phyloP scores from a whole-genome alignment of 2,113 vertebrate genomes.

The Psilopsiagon aurifrons region DNA sequence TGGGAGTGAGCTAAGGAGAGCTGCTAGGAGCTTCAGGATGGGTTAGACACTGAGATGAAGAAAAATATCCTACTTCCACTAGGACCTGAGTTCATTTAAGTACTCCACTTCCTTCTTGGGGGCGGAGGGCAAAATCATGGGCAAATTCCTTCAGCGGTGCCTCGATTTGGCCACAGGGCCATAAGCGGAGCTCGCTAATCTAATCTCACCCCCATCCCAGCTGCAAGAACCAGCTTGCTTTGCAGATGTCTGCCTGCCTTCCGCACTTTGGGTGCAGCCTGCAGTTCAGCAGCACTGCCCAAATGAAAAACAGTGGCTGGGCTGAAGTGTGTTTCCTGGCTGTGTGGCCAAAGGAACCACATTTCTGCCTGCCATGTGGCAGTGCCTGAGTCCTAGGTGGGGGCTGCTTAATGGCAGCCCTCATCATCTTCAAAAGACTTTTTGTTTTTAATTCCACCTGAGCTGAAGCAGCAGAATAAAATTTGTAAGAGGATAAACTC shows the following conservation, averaged over 20 bases:
- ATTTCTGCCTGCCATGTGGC: rapidly evolving
- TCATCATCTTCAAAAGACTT: slow-evolving; percentile 15
- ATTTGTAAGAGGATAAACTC: slow-evolving; percentile 64
- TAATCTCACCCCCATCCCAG: neutral
- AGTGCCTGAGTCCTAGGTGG: neutral
- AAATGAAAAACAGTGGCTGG: rapidly evolving
- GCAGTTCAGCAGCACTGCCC: neutral
- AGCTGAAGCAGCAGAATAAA: slow-evolving; percentile 69
- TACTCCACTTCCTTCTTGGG: neutral
- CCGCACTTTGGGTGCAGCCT: neutral
- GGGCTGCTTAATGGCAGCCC: neutral
- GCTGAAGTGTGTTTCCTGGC: neutral
- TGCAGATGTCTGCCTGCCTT: neutral
- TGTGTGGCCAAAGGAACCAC: rapidly evolving
- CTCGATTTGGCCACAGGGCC: neutral
- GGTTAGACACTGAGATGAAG: neutral
- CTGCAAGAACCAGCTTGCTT: slow-evolving; percentile 2
- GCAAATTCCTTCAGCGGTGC: neutral
- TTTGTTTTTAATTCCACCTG: slow-evolving; percentile 63
- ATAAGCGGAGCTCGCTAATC: neutral
- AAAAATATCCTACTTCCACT: neutral
- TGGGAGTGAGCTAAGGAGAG: neutral
- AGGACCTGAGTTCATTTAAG: neutral
- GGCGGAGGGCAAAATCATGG: slow-evolving; percentile 1
- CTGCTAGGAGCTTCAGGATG: neutral